phyloP scores from a whole-genome alignment of 37 sponge, comb jelly and placozoan genomes.

The Mnemiopsis leidyi region DNA sequence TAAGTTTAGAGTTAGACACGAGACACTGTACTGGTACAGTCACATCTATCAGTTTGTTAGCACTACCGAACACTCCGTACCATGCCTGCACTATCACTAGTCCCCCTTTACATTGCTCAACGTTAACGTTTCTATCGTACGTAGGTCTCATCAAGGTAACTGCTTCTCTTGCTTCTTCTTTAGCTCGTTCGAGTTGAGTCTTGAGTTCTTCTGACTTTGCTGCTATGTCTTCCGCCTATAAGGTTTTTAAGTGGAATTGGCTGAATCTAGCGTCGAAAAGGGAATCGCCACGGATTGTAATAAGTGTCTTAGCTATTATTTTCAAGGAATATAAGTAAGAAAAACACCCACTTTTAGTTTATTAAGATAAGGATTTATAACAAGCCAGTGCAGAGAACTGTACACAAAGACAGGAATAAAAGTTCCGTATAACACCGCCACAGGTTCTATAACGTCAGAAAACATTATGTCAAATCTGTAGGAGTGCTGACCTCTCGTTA shows the following conservation, averaged over 20 bases:
- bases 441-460: constrained; percentile 67
- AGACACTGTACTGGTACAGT: constrained; percentile 85
- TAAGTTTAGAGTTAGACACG: constrained; percentile 88
- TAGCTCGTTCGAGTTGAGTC: constrained; percentile 68
- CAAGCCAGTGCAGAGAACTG: constrained; percentile 70
- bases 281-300: too few relatives aligned
- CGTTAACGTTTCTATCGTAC: constrained; percentile 71
- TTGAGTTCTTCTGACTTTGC: constrained; percentile 67
- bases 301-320: too few relatives aligned
- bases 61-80: constrained; percentile 74
- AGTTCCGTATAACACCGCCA: constrained; percentile 77
- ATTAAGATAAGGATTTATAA: constrained; percentile 74
- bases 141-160: constrained; percentile 89
- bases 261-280: too few relatives aligned
- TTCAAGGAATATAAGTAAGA: too few relatives aligned
- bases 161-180: constrained; percentile 78
- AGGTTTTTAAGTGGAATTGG: too few relatives aligned
- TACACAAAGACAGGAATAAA: constrained; percentile 75
- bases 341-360: constrained; percentile 60
- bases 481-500: constrained; percentile 72
- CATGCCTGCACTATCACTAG: constrained; percentile 86
- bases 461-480: constrained; percentile 72
- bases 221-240: constrained; percentile 69
- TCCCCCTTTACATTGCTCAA: constrained; percentile 79
- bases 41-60: constrained; percentile 84